Evolutionary conservation across 2,113 vertebrate species (phyloP).

Genomic region (Dipodomys ordii): DNA sequence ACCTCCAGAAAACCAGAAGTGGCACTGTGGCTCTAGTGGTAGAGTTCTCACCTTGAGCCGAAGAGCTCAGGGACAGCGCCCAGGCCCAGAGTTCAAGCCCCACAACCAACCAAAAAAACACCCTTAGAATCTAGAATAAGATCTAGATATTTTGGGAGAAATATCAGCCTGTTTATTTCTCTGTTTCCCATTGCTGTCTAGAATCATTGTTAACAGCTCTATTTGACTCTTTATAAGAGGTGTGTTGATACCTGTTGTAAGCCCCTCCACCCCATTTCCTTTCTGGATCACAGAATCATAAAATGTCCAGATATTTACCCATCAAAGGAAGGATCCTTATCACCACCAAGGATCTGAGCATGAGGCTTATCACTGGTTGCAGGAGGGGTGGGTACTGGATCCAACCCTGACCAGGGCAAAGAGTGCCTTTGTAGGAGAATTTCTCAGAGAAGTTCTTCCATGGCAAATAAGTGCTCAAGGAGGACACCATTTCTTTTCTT

Average conservation of each 20-base stretch:
- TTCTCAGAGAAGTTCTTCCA: not conserved
- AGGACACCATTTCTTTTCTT: not conserved
- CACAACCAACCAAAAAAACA: slow-evolving; percentile 21
- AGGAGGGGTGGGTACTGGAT: not conserved
- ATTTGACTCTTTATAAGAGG: not conserved
- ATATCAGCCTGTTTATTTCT: not conserved
- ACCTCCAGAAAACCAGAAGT: too few relatives aligned
- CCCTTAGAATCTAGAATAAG: slow-evolving; percentile 8
- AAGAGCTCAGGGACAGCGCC: too few relatives aligned
- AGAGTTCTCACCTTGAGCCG: too few relatives aligned
- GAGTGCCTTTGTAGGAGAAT: not conserved
- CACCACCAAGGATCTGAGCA: not conserved
- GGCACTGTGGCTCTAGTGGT: too few relatives aligned
- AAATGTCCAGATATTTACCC: not conserved
- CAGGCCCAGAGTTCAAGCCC: too few relatives aligned
- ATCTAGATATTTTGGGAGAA: not conserved
- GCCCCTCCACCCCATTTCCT: not conserved
- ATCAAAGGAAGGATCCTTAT: not conserved
- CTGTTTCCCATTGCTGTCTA: fast-evolving
- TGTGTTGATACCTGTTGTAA: not conserved
- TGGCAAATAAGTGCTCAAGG: not conserved
- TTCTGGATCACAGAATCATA: not conserved
- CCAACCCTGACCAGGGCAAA: not conserved
- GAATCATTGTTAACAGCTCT: not conserved
- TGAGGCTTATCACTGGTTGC: not conserved